Conservation (phyloP, 2,888 invertebrate species). For the Drosophila mimetica region DNA sequence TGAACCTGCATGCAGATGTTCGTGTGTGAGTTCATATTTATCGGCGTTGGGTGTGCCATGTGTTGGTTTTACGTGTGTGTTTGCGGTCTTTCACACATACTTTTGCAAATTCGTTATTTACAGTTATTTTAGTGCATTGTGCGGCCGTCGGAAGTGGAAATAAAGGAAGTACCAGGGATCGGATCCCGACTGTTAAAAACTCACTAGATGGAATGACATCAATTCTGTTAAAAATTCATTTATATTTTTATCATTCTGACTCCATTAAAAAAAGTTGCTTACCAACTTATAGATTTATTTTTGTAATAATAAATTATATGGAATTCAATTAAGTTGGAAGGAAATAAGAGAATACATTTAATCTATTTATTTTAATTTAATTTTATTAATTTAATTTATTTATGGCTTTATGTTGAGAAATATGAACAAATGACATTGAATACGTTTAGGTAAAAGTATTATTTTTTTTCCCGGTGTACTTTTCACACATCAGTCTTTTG, state of each 20-base stretch:
- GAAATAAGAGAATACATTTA: too few species aligned
- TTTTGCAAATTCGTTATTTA: constrained; percentile 79
- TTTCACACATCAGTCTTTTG: constrained; percentile 4
- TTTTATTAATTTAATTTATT: background rate
- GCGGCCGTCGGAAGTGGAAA: constrained; percentile 43
- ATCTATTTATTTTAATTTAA: too few species aligned
- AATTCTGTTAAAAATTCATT: background rate
- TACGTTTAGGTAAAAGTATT: too few species aligned
- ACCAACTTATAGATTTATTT: background rate
- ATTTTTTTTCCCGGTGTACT: constrained; percentile 4
- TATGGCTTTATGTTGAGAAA: too few species aligned
- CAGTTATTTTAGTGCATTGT: constrained; percentile 78
- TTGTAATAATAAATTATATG: too few species aligned
- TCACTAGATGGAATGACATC: background rate
- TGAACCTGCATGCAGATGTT: constrained; percentile 41
- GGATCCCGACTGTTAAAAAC: constrained; percentile 21
- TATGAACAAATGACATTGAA: too few species aligned
- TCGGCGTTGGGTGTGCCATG: constrained; percentile 31
- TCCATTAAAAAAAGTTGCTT: background rate
- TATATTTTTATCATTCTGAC: background rate
- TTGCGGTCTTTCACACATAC: constrained; percentile 57
- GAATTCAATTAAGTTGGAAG: too few species aligned
- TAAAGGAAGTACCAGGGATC: constrained; percentile 50
- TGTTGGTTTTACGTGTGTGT: constrained; percentile 48
- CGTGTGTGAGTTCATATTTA: constrained; percentile 46